Evolutionary conservation across 2,888 invertebrate genomes (phyloP).

Genomic region (Metallyticus violacea): DNA sequence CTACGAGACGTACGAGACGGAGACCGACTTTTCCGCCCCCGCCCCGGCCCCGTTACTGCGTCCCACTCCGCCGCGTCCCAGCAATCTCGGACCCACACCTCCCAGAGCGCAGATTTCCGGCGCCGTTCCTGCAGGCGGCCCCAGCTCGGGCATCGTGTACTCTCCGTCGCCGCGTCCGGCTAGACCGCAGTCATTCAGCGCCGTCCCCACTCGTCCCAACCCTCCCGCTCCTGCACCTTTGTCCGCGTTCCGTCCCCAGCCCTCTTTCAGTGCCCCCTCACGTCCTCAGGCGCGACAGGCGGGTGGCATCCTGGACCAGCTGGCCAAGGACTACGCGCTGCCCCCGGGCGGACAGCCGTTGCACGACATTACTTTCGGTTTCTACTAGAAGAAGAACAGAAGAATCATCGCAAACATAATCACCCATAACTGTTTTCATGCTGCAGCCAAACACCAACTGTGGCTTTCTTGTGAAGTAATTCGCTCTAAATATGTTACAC

Average conservation of each 20-base stretch:
- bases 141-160: constrained; percentile 21
- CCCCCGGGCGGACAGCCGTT: constrained; percentile 60
- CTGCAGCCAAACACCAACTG: too few relatives aligned
- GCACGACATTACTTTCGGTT: constrained; percentile 77
- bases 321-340: constrained; percentile 76
- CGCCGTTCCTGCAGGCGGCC: constrained; percentile 41
- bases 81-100: constrained; percentile 39
- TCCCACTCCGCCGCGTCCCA: constrained; percentile 35
- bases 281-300: constrained; percentile 37
- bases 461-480: too few relatives aligned
- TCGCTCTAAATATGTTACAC: too few relatives aligned
- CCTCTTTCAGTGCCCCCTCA: constrained; percentile 36
- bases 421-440: too few relatives aligned
- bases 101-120: constrained; percentile 36
- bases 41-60: constrained; percentile 22
- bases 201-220: constrained; percentile 40
- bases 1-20: constrained; percentile 24
- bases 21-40: constrained; percentile 36
- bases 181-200: constrained; percentile 33
- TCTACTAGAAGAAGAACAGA: constrained; percentile 54
- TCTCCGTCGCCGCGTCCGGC: constrained; percentile 38
- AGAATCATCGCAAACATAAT: background rate
- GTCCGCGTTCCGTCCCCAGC: constrained; percentile 14
- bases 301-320: constrained; percentile 68
- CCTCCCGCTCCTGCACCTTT: constrained; percentile 29